Base-by-base conservation (phyloP, 92 coral and sea anemone genomes). In the Galaxea fascicularis region DNA sequence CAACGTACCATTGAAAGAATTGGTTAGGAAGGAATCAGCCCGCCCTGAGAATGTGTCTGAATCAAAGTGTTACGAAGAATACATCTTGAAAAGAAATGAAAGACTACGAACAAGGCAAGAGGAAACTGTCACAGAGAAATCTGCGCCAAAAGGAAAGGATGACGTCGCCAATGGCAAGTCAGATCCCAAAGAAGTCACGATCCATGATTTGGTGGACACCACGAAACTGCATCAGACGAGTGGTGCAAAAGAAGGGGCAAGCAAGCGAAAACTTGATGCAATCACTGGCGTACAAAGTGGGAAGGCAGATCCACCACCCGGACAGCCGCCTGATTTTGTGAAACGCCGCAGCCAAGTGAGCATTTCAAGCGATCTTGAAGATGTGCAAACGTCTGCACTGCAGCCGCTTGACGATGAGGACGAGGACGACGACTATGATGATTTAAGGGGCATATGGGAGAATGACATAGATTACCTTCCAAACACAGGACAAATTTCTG, bases 11-110 rank as follows among this genome's bases (percentile, higher is more conserved):
- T 15, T 73, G 20, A 73, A 47, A 14, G 29, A 73, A 47, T 53
- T 73, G 11, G 60, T 52, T 35, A 18, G 51, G 74, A 69, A 69
- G 74, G 74, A 69, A 69, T 69, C 74, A 26, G 74, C 16, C 35
- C 35, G 27, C 28, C 27, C 28, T 51, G 44, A 73, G 39, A 47
- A 73, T 11, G 45, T 24, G 25, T 17, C 25, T 15, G 65, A 73
- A 22, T 1, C 57, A 22, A 28, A 22, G 45, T 27, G 22, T 49
- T 73, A 73, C 60, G 60, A 24, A 46, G 60, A 73, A 25, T 73
- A 49, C 60, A 25, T 49, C 30, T 14, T 24, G 21, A 51, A 71
- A 13, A 21, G 62, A 73, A 26, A 47, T 47, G 39, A 73, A 52
- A 73, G 4, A 27, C 24, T 73, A 16, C 1, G 20, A 12, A 0